Evolutionary conservation across 2,797 vertebrate genomes (phyloP), one percentile per base, ranked within the genome.

Genomic region (Cephalopachus bancanus): DNA sequence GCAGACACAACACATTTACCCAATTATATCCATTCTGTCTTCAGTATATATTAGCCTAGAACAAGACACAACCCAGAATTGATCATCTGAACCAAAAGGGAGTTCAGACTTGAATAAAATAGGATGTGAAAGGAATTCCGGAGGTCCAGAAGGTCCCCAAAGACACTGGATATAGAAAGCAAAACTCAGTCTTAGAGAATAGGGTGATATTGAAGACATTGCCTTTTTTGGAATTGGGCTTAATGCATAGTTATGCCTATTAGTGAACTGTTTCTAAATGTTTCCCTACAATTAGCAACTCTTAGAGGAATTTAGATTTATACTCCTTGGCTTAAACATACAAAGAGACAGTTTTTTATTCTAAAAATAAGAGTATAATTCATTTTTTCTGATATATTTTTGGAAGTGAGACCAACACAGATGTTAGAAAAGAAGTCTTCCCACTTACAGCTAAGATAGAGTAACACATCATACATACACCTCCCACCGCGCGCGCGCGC

Each of bases 341-440:
- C 30, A 75, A 59, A 92, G 22, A 4, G 33, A 0, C 49, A 49
- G 33, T 62, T 79, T 83, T 44, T 72, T 59, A 71, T 28, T 53
- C 24, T 75, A 59, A 95, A 96, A 96, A 30, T 64, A 59, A 33
- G 3, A n/a, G 10, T 81, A 12, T 55, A 53, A 88, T 69, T 95
- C 20, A 59, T 67, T 96, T 93, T 51, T 85, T 84, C 83, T 93
- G 72, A 89, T 67, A 6, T 12, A 65, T 67, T 91, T 94, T 95
- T 83, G 62, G 64, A 76, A 67, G 12, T 53, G 33, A 95, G 83
- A 81, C 8, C 51, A 64, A 85, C 62, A 87, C 17, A 88, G 24
- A 78, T 62, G 14, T 83, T 91, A 87, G 72, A 49, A 85, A 95
- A 94, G 60, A 90, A 53, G 7, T 83, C 37, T 19, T 87, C 85